Evolutionary conservation across 2,888 invertebrate genomes (phyloP).

Genomic region (Celastrina argiolus): DNA sequence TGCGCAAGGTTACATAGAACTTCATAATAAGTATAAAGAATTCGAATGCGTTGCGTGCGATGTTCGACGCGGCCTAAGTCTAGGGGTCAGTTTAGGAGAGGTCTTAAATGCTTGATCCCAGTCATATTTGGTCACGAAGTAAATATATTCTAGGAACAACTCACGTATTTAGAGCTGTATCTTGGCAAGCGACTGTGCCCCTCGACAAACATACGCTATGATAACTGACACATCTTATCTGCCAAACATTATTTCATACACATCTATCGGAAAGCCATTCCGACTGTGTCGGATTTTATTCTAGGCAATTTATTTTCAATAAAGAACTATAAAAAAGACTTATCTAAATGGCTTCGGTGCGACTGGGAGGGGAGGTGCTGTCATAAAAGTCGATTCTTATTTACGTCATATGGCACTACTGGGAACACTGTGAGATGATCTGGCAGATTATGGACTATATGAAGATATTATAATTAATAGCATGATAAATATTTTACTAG

Average conservation of each 20-base stretch:
- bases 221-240: conserved; percentile 68
- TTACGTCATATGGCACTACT: conserved; percentile 60
- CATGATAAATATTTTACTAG: neutral
- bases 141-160: too few species aligned
- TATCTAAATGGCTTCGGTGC: conserved; percentile 73
- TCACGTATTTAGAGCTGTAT: too few species aligned
- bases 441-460: conserved; percentile 12
- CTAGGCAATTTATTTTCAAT: conserved; percentile 79
- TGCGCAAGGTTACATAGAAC: too few species aligned
- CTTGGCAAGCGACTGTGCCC: conserved; percentile 38
- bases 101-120: too few species aligned
- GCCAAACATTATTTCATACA: conserved; percentile 70
- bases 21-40: too few species aligned
- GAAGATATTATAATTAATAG: neutral
- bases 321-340: conserved; percentile 78
- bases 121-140: too few species aligned
- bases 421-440: conserved; percentile 37
- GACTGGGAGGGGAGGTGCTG: conserved; percentile 61
- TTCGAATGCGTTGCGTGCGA: too few species aligned
- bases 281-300: conserved; percentile 74
- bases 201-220: conserved; percentile 52
- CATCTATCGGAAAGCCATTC: conserved; percentile 77
- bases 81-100: too few species aligned
- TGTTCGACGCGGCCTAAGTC: too few species aligned
- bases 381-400: conserved; percentile 71